phyloP scores from a whole-genome alignment of 2,888 invertebrate genomes.

The Beris morrisii region DNA sequence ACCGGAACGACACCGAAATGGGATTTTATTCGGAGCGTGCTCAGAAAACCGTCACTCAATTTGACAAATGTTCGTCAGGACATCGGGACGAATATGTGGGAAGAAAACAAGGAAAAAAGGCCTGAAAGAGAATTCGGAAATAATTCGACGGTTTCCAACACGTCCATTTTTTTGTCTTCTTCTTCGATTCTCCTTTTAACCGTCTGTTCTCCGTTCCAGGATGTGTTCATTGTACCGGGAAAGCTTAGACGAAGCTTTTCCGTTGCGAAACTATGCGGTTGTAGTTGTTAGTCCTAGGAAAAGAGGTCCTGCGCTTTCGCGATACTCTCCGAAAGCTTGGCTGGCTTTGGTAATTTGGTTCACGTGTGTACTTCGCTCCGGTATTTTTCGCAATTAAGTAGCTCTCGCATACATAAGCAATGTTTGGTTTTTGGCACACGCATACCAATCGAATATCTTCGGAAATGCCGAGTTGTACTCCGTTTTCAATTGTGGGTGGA shows the following conservation, averaged over 20 bases:
- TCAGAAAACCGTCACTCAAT: slow-evolving; percentile 13
- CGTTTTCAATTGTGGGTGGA: too few relatives aligned
- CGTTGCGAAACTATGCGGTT: neutral
- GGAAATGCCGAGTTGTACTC: too few relatives aligned
- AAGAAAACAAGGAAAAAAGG: too few relatives aligned
- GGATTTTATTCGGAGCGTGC: neutral
- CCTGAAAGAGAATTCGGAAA: neutral
- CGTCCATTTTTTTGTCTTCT: neutral
- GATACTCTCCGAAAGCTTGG: too few relatives aligned
- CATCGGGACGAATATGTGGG: neutral
- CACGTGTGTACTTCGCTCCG: too few relatives aligned
- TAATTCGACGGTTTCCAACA: neutral
- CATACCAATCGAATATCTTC: too few relatives aligned
- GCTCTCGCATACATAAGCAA: too few relatives aligned
- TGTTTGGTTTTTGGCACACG: too few relatives aligned
- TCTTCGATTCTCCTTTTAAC: neutral
- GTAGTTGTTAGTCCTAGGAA: neutral
- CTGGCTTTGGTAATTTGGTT: too few relatives aligned
- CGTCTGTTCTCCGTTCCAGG: neutral
- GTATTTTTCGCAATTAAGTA: too few relatives aligned
- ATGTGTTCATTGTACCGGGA: slow-evolving; percentile 15
- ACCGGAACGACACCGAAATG: slow-evolving; percentile 1
- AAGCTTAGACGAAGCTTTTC: slow-evolving; percentile 6
- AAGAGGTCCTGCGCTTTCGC: slow-evolving; percentile 3
- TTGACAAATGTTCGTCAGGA: slow-evolving; percentile 22